Evolutionary conservation across 2,888 invertebrate species (phyloP), one percentile per base, ranked within the genome.

Genomic region (Diarsia brunnea): DNA sequence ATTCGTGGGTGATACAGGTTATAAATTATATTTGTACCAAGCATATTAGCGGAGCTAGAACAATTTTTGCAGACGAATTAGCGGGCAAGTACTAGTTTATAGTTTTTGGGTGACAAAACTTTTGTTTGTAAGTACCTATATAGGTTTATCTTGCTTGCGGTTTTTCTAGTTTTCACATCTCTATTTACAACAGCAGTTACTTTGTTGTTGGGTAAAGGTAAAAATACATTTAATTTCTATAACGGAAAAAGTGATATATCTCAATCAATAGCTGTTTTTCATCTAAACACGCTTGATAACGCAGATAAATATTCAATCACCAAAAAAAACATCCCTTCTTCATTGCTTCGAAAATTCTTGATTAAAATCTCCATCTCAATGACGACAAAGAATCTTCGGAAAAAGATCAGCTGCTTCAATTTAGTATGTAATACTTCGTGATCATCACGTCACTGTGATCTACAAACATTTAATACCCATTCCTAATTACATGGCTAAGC

Each of bases 351-450:
- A 49, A 81, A 68, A 78, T 61, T 74, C n/a, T 77, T 68, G 81
- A 88, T 87, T 68, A 51, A 63, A 84, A 87, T 86, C 81, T 81
- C 11, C n/a, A 73, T 65, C 66, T 75, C 74, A 76, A 68, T 74
- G 71, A 76, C 66, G 27, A 72, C 38, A 71, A 83, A 73, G 71
- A 72, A 55, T 77, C 78, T 64, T 27, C 51, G 7, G 19, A 49
- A 83, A 84, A 88, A 86, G 83, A 91, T 90, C 91, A 92, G 90
- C 90, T 92, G 91, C 89, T 90, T 89, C 81, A 88, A 89, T 88
- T 89, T 84, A 89, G 91, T 90, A 91, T 92, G 89, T 88, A 90
- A 88, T 90, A 87, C 81, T 90, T 92, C 91, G 90, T 93, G 91
- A 91, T 89, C 64, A 67, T 74, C 67, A 82, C 31, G 91, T 91